Conservation (phyloP, 1,140 invertebrate species). For the Drosophila chauvacae region DNA sequence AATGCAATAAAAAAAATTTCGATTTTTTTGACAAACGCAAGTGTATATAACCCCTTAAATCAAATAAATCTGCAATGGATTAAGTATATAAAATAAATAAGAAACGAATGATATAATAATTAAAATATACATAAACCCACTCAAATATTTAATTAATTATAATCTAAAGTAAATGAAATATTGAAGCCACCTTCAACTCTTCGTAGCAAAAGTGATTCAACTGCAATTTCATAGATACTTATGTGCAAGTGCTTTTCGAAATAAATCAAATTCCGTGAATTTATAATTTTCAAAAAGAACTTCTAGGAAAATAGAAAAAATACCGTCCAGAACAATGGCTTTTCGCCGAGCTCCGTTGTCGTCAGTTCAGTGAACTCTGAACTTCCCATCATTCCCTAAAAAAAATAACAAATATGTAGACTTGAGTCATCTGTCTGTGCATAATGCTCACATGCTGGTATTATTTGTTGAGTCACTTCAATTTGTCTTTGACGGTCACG, state of each 20-base stretch:
- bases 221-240: neutral
- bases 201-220: neutral
- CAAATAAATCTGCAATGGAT: neutral
- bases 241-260: neutral
- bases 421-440: conserved; percentile 28
- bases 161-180: neutral
- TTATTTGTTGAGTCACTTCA: conserved; percentile 40
- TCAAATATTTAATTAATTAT: neutral
- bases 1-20: too few relatives aligned
- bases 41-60: too few relatives aligned
- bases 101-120: neutral
- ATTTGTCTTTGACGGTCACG: conserved; percentile 45
- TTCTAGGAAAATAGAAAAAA: neutral
- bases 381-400: conserved; percentile 1
- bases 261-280: neutral
- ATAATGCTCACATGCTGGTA: conserved; percentile 28
- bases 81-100: too few relatives aligned
- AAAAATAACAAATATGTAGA: neutral
- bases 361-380: conserved; percentile 34
- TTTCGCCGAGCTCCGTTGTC: neutral
- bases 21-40: too few relatives aligned
- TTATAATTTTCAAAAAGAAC: neutral
- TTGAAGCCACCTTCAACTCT: neutral
- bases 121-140: neutral
- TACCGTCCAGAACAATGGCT: conserved; percentile 1